Evolutionary conservation across 2,113 vertebrate genomes (phyloP), one percentile per base, ranked within the genome.

Genomic region (Phyllopteryx taeniolatus): DNA sequence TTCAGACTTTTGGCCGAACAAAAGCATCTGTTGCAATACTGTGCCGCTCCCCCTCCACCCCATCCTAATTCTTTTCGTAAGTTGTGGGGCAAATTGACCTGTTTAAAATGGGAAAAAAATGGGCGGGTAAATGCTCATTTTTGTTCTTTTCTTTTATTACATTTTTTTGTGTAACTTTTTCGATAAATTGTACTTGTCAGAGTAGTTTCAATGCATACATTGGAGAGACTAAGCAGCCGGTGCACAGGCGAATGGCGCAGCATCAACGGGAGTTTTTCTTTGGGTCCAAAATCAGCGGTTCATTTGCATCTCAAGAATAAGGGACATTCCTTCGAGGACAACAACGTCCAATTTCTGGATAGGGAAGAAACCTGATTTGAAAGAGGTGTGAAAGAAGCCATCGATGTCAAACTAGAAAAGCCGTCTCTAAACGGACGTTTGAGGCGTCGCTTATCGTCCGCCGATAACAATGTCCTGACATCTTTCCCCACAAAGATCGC

Each of bases 11-110:
- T 94, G 88, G 94, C 92, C 91, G 94, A 98, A 99, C 96, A 98
- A 98, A 99, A 98, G 96, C 98, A 99, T 98, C 98, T 98, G 98
- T 99, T 98, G 96, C 98, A 96, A 99, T 98, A 99, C 98, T 98
- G 97, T 93, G 95, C 93, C 94, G 94, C 95, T 98, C 89, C 83
- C 89, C 94, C 91, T 61, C 43, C 83, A 81, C n/a, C 4, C 19
- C 42, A 27, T 35, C 59, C 35, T 61, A 19, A 61, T 31, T 61
- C 31, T 15, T 8, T 35, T 61, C 27, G 13, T 35, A 60, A 60
- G 14, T 15, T 35, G 31, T 35, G 31, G 15, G 59, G 17, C 31
- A 33, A 61, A 61, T 8, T 3, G 31, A 33, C 31, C 2, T 9
- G 31, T 15, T 33, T 31, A 31, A 31, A 31, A 31, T 6, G 1